Evolutionary conservation across 2,113 vertebrate species (phyloP), one percentile per base, ranked within the genome.

Genomic region (Pterophyllum scalare): DNA sequence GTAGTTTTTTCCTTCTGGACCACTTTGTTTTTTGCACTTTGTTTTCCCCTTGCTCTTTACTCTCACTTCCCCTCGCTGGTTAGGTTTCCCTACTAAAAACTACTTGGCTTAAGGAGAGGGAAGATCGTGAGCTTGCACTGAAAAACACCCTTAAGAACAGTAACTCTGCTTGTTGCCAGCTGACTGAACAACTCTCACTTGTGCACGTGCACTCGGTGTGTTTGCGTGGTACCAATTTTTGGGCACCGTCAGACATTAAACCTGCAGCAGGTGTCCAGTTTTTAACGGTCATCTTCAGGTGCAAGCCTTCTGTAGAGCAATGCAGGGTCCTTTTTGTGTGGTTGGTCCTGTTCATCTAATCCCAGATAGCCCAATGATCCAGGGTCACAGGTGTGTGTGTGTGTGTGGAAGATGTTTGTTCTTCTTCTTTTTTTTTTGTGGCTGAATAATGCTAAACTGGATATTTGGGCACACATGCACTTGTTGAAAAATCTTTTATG

Each of bases 41-140:
- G 26, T 67, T 67, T 49, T 28, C 0, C 1, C 15, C 15, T 20
- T 9, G 11, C 22, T 0, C 22, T 49, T 49, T 49, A 17, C 24
- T 49, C 22, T 49, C 64, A 70, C 9, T 67, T 67, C 22, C 64
- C 12, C 1, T 70, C 24, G 11, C 24, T 49, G 24, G 24, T 49
- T 49, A 3, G 65, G 15, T 70, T 70, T 70, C 43, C 40, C 28
- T 70, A 19, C 7, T 49, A 49, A 70, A 49, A 28, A 70, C 22
- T 70, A 70, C 43, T 70, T 70, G 24, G 65, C n/a, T 70, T 70
- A 49, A 70, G 1, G 43, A 52, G 1, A 28, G 65, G 17, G 15
- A 70, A 52, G 24, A 70, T 49, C 0, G 24, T 2, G 65, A n/a
- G 0, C 49, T 24, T 20, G 65, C 28, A 70, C 5, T 38, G 15